These are phyloP conservation scores for Saturnia japonica DNA, from an alignment of 2,888 invertebrate species.

Conservation along the genomic window DNA sequence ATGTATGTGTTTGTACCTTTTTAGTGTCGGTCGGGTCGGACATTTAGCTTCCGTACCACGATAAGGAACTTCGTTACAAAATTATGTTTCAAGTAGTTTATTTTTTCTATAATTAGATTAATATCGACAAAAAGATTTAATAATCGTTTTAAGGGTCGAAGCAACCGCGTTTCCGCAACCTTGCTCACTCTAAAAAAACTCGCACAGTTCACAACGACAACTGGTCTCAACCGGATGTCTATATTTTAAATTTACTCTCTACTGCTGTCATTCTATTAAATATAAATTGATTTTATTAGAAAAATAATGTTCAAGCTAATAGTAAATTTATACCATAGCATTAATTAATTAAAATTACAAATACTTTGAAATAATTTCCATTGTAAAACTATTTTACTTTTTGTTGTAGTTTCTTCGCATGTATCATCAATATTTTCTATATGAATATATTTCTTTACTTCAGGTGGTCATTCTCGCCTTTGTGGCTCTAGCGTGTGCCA, in stretches of 20 bases:
- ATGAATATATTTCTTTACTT: neutral
- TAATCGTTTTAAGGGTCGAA: neutral
- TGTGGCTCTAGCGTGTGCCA: slow-evolving; percentile 38
- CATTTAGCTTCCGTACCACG: too few relatives aligned
- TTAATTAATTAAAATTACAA: neutral
- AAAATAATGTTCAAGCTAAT: neutral
- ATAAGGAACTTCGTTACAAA: too few relatives aligned
- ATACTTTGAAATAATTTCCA: neutral
- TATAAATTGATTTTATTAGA: neutral
- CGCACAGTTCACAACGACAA: neutral
- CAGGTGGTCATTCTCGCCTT: slow-evolving; percentile 27
- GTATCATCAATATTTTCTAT: neutral
- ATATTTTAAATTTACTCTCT: neutral
- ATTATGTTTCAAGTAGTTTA: too few relatives aligned
- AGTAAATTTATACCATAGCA: neutral
- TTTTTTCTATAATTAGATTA: too few relatives aligned
- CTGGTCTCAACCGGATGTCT: neutral
- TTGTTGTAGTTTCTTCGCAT: neutral
- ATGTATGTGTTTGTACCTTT: too few relatives aligned
- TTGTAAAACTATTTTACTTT: too few relatives aligned
- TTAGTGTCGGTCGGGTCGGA: too few relatives aligned
- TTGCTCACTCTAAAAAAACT: neutral
- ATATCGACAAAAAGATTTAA: neutral
- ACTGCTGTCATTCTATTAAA: neutral
- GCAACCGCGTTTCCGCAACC: too few relatives aligned